A percentile compares a stretch with the other conserved stretches of the same genome.
Evolutionary conservation across 2,113 vertebrate genomes (phyloP).

Genomic region (Pleuronectes platessa): DNA sequence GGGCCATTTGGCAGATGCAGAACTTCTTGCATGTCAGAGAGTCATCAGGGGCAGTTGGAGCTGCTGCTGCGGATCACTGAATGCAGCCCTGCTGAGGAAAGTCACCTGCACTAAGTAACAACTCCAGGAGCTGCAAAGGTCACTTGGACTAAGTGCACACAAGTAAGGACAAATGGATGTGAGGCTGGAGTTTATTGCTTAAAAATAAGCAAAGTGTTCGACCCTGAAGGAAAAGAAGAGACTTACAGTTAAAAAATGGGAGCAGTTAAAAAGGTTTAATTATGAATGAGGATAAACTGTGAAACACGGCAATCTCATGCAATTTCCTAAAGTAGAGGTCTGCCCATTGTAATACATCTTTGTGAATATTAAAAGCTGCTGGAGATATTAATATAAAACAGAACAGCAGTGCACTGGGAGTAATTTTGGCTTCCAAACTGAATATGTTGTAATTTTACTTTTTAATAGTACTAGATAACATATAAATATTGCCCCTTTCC

Average conservation of each 20-base stretch:
- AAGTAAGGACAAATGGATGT: constrained; percentile 31
- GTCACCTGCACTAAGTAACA: constrained; percentile 54
- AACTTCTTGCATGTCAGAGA: constrained; percentile 51
- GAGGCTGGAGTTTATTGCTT: constrained; percentile 20
- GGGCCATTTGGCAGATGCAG: constrained; percentile 47
- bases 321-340: background rate
- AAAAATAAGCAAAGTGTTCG: constrained; percentile 27
- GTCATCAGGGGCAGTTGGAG: constrained; percentile 34
- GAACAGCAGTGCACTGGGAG: background rate
- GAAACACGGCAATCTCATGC: background rate
- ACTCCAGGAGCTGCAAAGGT: constrained; percentile 46
- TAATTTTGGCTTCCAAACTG: background rate
- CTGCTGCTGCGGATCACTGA: background rate
- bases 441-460: background rate
- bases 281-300: background rate
- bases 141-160: constrained; percentile 34
- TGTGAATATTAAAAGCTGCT: constrained; percentile 5
- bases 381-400: constrained; percentile 5
- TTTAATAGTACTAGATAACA: constrained; percentile 18
- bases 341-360: background rate
- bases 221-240: constrained; percentile 11
- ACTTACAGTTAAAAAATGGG: background rate
- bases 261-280: constrained; percentile 22
- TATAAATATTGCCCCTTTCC: constrained; percentile 40
- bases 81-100: constrained; percentile 44